A percentile compares a stretch with the other conserved stretches of the same genome.
phyloP scores from a whole-genome alignment of 92 coral and sea anemone genomes.

The Paramuricea clavata region DNA sequence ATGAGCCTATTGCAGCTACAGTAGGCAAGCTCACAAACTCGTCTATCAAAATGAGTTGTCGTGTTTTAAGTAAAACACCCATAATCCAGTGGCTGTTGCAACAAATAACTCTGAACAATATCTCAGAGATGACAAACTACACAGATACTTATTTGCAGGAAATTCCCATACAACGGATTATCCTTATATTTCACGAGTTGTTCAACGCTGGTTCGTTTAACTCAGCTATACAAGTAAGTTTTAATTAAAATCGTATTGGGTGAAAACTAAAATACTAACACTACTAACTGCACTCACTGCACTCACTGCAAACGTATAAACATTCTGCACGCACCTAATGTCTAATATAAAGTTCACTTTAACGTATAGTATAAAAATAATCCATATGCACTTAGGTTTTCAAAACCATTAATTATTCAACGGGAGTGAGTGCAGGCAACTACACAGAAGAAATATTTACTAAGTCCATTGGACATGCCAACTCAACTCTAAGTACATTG shows the following conservation, averaged over 20 bases:
- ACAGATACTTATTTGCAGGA: slow-evolving; percentile 12
- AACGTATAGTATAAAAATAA: background rate
- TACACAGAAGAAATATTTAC: background rate
- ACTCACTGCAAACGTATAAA: background rate
- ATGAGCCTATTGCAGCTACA: slow-evolving; percentile 25
- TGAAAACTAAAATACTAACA: background rate
- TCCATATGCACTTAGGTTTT: slow-evolving; percentile 11
- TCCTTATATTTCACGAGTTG: slow-evolving; percentile 18
- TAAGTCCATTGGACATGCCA: too few relatives aligned
- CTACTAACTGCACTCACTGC: background rate
- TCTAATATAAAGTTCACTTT: too few relatives aligned
- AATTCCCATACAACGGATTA: slow-evolving; percentile 18
- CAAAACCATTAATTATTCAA: slow-evolving; percentile 10
- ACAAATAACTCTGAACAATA: slow-evolving; percentile 20
- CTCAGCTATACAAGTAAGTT: background rate
- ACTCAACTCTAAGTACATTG: background rate
- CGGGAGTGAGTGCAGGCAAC: background rate
- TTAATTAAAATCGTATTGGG: background rate
- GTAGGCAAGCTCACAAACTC: slow-evolving; percentile 26
- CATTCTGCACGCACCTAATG: background rate
- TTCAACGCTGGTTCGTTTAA: slow-evolving; percentile 38
- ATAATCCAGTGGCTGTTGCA: slow-evolving; percentile 8
- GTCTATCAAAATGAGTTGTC: background rate
- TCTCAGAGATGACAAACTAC: slow-evolving; percentile 28
- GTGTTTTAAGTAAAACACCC: slow-evolving; percentile 40